Conservation (phyloP, 2,797 vertebrate species). For the Acrossocheilus wenchowensis region DNA sequence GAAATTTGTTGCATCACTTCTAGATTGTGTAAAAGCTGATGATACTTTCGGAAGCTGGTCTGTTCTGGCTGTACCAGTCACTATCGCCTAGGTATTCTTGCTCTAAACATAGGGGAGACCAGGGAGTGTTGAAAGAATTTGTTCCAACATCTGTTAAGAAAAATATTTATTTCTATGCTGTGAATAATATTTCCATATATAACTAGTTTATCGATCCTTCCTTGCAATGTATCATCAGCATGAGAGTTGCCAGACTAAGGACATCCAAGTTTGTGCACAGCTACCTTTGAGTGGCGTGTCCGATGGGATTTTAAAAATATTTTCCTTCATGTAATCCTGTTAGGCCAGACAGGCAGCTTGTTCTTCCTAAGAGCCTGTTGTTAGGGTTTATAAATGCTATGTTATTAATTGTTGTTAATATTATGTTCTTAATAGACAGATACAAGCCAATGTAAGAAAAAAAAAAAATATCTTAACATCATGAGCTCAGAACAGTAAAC, state of each 20-base stretch:
- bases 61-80: not conserved
- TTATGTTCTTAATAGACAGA: not conserved
- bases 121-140: not conserved
- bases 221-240: not conserved
- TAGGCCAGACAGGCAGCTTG: not conserved
- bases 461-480: not conserved
- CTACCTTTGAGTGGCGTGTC: not conserved
- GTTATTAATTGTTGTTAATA: no score
- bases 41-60: not conserved
- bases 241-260: not conserved
- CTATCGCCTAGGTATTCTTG: not conserved
- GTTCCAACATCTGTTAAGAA: not conserved
- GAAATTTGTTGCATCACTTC: not conserved
- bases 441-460: not conserved
- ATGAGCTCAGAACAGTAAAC: not conserved
- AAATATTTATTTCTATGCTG: not conserved
- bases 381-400: not conserved
- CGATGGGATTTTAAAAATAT: constrained; percentile 5
- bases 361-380: not conserved
- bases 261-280: not conserved
- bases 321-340: constrained; percentile 29
- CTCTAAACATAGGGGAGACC: not conserved
- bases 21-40: not conserved
- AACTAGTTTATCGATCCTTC: not conserved
- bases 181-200: not conserved